A percentile compares a stretch with the other conserved stretches of the same genome.
Conservation (phyloP, 2,797 vertebrate species). For the Ctenopoma kingsleyae region DNA sequence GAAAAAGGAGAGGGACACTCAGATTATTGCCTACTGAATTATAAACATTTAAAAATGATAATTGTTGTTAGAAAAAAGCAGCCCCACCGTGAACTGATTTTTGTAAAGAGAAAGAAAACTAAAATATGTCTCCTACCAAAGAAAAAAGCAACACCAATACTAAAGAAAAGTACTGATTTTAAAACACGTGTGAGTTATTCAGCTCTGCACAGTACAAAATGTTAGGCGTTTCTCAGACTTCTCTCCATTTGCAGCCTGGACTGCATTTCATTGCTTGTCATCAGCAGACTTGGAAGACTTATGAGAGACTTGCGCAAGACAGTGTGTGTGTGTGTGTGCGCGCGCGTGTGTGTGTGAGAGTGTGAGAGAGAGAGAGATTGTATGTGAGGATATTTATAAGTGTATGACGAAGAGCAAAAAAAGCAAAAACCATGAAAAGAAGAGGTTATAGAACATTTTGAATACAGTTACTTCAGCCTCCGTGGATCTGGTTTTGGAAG, state of each 20-base stretch:
- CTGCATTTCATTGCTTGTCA: conserved; percentile 62
- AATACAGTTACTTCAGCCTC: conserved; percentile 31
- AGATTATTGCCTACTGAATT: not conserved
- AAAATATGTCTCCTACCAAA: not conserved
- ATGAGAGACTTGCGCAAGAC: conserved; percentile 50
- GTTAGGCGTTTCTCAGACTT: conserved; percentile 39
- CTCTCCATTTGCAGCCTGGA: conserved; percentile 52
- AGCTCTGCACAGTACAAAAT: conserved; percentile 18
- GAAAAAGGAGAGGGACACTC: not conserved
- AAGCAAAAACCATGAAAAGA: conserved; percentile 28
- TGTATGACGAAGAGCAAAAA: conserved; percentile 26
- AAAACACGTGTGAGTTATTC: conserved; percentile 28
- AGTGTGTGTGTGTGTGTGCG: conserved; percentile 18
- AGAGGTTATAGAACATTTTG: conserved; percentile 29
- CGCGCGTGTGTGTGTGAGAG: conserved; percentile 20
- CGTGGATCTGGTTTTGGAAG: conserved; percentile 34
- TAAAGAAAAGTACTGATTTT: conserved; percentile 19
- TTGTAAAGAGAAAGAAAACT: not conserved
- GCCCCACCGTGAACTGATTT: not conserved
- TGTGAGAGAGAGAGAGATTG: not conserved
- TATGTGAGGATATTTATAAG: conserved; percentile 45
- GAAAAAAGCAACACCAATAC: conserved; percentile 14
- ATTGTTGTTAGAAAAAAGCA: conserved; percentile 1
- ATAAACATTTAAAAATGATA: not conserved
- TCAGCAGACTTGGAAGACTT: conserved; percentile 53